These are phyloP conservation scores for Fregetta grallaria DNA, from an alignment of 2,113 vertebrate species.

Conservation along the genomic window DNA sequence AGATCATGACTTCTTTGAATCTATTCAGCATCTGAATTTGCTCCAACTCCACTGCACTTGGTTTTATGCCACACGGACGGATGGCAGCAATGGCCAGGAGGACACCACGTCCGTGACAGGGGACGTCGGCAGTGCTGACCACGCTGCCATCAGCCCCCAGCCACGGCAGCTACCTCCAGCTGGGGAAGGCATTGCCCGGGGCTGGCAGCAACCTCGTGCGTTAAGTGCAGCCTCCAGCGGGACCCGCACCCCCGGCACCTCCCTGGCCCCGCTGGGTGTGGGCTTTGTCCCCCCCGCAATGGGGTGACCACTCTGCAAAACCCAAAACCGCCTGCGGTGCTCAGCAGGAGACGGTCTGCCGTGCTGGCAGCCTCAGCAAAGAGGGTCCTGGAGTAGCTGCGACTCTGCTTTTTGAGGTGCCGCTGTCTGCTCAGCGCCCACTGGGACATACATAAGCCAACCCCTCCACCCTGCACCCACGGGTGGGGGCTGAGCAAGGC, in stretches of 20 bases:
- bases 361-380: neutral
- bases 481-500: neutral
- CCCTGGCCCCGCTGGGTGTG: neutral
- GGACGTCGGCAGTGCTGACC: neutral
- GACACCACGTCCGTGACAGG: accelerated
- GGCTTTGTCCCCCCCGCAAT: neutral
- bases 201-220: neutral
- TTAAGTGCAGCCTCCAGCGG: neutral
- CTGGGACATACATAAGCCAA: neutral
- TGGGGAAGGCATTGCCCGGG: neutral
- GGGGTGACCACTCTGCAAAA: neutral
- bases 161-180: neutral
- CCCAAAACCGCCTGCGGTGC: accelerated
- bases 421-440: neutral
- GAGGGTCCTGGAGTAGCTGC: neutral
- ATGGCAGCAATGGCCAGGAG: neutral
- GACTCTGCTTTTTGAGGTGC: neutral
- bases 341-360: accelerated
- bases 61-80: accelerated
- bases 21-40: accelerated
- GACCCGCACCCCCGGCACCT: neutral
- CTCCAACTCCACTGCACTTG: accelerated
- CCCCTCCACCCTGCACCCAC: too few species aligned
- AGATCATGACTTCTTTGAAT: accelerated
- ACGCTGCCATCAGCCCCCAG: neutral